These are phyloP conservation scores for Syritta pipiens DNA, from an alignment of 2,888 invertebrate species.

Conservation along the genomic window DNA sequence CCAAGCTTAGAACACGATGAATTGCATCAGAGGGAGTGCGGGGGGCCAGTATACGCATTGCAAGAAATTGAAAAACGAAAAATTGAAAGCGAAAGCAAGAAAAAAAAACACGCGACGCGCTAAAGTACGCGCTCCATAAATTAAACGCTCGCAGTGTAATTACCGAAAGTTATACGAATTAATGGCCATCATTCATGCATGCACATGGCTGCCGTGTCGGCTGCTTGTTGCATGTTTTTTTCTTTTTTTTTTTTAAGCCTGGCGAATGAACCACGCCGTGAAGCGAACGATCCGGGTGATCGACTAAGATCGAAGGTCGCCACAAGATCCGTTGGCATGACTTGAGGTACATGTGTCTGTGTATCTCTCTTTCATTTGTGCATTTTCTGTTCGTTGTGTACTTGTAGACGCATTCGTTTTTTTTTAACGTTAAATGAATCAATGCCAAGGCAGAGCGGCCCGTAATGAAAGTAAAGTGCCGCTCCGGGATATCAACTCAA, in stretches of 20 bases:
- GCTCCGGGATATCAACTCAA: conserved; percentile 9
- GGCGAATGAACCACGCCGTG: background rate
- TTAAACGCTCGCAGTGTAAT: conserved; percentile 22
- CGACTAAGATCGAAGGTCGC: conserved; percentile 41
- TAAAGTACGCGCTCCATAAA: conserved; percentile 2
- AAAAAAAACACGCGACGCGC: background rate
- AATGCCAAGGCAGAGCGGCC: conserved; percentile 10
- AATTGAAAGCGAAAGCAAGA: background rate
- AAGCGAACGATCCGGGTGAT: conserved; percentile 6
- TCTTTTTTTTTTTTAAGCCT: too few species aligned
- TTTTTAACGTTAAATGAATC: background rate
- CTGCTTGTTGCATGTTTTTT: background rate
- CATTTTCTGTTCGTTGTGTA: conserved; percentile 13
- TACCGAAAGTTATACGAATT: conserved; percentile 22
- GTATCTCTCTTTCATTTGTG: background rate
- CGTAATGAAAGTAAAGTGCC: background rate
- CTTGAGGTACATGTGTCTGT: conserved; percentile 5
- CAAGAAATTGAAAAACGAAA: too few species aligned
- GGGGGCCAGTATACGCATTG: too few species aligned
- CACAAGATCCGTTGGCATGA: conserved; percentile 33
- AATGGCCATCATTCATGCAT: conserved; percentile 22
- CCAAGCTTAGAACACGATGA: too few species aligned
- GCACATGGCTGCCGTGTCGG: background rate
- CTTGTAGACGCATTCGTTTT: background rate
- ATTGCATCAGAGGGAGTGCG: background rate